Base-by-base conservation (phyloP, 2,797 vertebrate genomes). In the Enteromius thamalakanensis region DNA sequence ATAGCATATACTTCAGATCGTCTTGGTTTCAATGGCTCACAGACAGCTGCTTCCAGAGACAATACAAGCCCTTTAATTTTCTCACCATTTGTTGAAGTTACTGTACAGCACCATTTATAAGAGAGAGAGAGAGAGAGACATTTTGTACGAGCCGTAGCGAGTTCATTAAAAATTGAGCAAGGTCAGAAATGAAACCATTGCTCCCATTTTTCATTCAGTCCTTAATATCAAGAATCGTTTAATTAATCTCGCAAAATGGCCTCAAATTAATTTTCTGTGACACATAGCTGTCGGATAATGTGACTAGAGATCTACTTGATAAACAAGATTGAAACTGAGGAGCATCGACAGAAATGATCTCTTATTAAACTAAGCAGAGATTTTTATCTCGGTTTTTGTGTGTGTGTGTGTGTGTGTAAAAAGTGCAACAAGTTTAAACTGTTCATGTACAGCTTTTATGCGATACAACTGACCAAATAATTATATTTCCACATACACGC, bases 101-200 rank as follows among this genome's bases (percentile, higher is more conserved):
- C 90, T 87, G 84, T 90, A 87, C 90, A 89, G 91, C 87, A 90
- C 90, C 90, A 92, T 94, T 94, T 94, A 92, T 93, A 90, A 93
- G 89, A 65, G 29, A 65, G 62, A 65, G 26, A 60, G 26, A 62
- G 6, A 86, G 65, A 83, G n/a, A 88, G 85, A 77, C 85, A 93
- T 89, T 89, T 86, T 87, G 89, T 90, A 90, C 89, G 90, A 87
- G 84, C 90, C 85, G 82, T 89, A 91, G 90, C 84, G 89, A 91
- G 92, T 92, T 95, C 92, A 94, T 96, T 92, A 96, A 95, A 93
- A 94, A 95, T 96, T 94, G 80, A 95, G 88, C 91, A 92, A 94
- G 94, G 94, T 94, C 94, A 94, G 92, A 92, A 94, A 94, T 94
- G 91, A 94, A 94, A 92, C 91, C 88, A 86, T 86, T 92, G 89